Base-by-base conservation (phyloP, 1,140 invertebrate species). In the Drosophila ambigua region DNA sequence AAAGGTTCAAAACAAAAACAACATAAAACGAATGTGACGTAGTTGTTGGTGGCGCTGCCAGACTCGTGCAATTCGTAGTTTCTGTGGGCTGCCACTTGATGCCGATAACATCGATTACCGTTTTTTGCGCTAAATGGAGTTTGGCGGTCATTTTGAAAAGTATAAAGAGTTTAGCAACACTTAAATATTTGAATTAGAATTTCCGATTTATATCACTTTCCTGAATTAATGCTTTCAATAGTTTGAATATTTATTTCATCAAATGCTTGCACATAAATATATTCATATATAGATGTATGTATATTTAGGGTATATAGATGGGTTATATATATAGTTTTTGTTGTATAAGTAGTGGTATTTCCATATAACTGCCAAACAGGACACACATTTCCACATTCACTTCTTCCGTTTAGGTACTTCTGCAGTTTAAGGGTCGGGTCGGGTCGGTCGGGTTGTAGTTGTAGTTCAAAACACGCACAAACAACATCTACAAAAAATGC, bases 401-500 rank as follows among this genome's bases (percentile, higher is more conserved):
- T 39, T 39, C 11, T 77, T 73, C 77, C 72, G 82, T 62, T 78
- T 87, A 87, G 82, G 82, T 87, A 87, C 82, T 78, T 67, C 61
- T 82, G 78, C 83, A 20, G 77, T 65, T 81, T 69, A 85, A 87
- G 73, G 60, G 44, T 81, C 82, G 75, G 63, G 69, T 28, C 6
- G 26, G 26, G 20, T 20, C 20, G 20, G 20, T 31, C 28, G 31
- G 35, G 35, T 39, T 13, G 35, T 39, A 39, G 35, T 39, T 85
- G 77, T 77, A 85, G 81, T 75, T 84, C 52, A 80, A 65, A 69
- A 84, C 66, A 87, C 31, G 16, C 68, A 54, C 64, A 85, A 85
- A 77, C 81, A 84, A 81, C 81, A 81, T 72, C 78, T 85, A 87
- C 35, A 80, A 84, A 84, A 85, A 76, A 76, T 85, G 81, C 81